Evolutionary conservation across 2,888 invertebrate genomes (phyloP), one percentile per base, ranked within the genome.

Genomic region (Ormyrus nitidulus): DNA sequence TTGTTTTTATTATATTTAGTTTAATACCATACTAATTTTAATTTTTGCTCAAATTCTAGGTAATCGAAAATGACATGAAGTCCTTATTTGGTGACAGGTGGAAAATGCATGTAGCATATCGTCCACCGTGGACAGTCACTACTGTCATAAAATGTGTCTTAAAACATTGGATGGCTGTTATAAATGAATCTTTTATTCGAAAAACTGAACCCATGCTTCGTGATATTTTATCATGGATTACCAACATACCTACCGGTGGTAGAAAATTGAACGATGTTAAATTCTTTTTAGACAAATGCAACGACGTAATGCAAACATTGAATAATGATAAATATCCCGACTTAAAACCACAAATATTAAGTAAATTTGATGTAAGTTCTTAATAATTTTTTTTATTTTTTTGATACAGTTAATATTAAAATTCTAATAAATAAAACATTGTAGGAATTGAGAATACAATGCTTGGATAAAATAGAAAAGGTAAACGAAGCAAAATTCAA

Each of bases 131-230:
- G 91, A 86, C 86, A 9, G 65, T 85, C 4, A 53, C 77, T 9
- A 84, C 85, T 61, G 88, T 87, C 61, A 83, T 91, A 11, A 87
- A 88, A 76, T 91, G 91, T 78, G 86, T 89, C 11, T 79, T 87
- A 46, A 89, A 89, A 79, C 91, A 91, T 80, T 91, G 91, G 90
- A 89, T 91, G 59, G 91, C 90, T 10, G 88, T 88, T 5, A 85
- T 89, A 9, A 87, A 86, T 80, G 90, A 89, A 44, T 86, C 88
- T 6, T 90, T 90, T 56, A 44, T 64, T 4, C 83, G 86, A 76
- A 82, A 75, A 87, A 82, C 1, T 48, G n/a, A 77, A 66, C 7
- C 48, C n/a, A 76, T 76, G 65, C n/a, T 82, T 34, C 75, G 66
- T 0, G 80, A 80, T 69, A 11, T 90, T 49, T 76, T 83, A 13